A percentile compares a stretch with the other conserved stretches of the same genome.
phyloP scores from a whole-genome alignment of 2,113 vertebrate genomes.

The Corythornis vintsioides region DNA sequence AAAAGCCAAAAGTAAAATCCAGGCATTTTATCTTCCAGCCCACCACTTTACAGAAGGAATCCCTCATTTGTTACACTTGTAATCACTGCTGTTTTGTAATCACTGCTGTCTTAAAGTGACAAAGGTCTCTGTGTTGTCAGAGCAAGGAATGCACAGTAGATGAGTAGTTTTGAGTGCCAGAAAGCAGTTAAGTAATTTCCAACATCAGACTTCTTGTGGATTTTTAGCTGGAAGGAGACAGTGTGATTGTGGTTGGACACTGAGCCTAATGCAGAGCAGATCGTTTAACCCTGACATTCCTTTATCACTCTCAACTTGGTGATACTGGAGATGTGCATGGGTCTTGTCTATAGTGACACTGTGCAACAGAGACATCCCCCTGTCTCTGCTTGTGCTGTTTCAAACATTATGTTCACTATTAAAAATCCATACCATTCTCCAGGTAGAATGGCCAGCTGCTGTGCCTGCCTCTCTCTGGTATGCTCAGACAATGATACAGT shows the following conservation, averaged over 20 bases:
- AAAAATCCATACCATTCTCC: background rate
- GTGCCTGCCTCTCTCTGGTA: background rate
- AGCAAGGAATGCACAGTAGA: constrained; percentile 4
- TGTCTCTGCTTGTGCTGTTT: background rate
- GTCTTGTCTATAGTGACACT: background rate
- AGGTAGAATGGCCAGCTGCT: background rate
- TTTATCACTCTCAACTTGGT: background rate
- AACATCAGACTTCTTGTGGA: background rate
- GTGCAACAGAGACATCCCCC: background rate
- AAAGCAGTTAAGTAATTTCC: constrained; percentile 34
- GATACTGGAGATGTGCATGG: background rate
- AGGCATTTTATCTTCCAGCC: background rate
- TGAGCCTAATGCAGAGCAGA: constrained; percentile 1
- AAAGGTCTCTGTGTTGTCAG: constrained; percentile 21
- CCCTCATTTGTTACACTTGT: background rate
- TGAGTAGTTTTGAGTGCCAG: constrained; percentile 23
- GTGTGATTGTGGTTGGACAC: background rate
- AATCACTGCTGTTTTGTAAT: background rate
- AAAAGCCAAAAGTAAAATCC: background rate
- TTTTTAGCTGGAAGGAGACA: constrained; percentile 45
- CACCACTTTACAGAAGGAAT: background rate
- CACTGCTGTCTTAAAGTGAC: background rate
- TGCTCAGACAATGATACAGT: background rate
- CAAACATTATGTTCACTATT: background rate
- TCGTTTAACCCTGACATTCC: background rate